phyloP scores from a whole-genome alignment of 2,888 invertebrate species.

The Tachina lurida region DNA sequence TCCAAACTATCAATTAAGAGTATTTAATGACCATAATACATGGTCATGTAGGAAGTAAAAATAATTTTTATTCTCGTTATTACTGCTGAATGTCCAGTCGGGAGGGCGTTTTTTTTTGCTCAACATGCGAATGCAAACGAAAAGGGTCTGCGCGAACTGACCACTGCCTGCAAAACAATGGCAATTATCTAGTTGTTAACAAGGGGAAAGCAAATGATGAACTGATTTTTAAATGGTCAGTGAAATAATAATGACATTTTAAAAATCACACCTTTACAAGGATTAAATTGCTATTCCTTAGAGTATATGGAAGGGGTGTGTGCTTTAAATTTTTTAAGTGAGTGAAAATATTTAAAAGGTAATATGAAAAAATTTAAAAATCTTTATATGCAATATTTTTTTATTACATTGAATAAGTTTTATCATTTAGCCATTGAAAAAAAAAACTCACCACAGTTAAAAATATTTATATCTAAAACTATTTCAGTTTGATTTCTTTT shows the following conservation, averaged over 20 bases:
- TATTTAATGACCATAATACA: conserved; percentile 46
- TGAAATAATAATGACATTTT: conserved; percentile 55
- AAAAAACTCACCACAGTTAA: neutral
- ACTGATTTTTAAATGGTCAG: conserved; percentile 54
- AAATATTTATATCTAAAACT: neutral
- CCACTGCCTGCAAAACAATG: neutral
- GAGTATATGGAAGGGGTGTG: neutral
- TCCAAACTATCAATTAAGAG: conserved; percentile 52
- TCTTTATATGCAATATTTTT: no score
- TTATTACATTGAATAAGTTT: no score
- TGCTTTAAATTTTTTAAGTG: neutral
- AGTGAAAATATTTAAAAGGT: neutral
- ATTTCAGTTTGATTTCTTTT: neutral
- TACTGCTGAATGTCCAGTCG: conserved; percentile 6
- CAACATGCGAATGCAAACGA: neutral
- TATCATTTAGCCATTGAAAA: no score
- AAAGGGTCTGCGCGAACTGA: conserved; percentile 47
- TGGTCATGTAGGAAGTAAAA: conserved; percentile 15
- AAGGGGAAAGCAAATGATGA: conserved; percentile 28
- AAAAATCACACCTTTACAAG: conserved; percentile 53
- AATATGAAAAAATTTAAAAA: no score
- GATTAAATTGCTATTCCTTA: neutral
- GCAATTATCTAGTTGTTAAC: conserved; percentile 54
- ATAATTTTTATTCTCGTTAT: neutral
- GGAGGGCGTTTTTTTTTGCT: neutral